Conservation (phyloP, 2,797 vertebrate genomes). For the Decapterus maruadsi region DNA sequence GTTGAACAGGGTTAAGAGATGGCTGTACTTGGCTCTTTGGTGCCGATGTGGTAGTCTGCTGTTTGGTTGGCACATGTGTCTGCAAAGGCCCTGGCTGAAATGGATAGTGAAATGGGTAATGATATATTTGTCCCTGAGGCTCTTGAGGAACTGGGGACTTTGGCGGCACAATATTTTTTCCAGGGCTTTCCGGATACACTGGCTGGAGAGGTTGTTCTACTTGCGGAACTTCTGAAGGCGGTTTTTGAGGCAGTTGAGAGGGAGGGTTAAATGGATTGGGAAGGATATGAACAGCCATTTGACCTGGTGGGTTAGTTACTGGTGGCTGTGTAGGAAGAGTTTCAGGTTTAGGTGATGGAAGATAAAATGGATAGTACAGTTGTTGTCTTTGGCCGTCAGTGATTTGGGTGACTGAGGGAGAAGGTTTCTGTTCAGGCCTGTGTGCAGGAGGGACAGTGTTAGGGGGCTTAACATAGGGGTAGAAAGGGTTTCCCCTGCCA, state of each 20-base stretch:
- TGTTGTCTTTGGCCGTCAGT: neutral
- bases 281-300: neutral
- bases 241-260: neutral
- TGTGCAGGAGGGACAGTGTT: neutral
- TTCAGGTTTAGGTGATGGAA: neutral
- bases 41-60: neutral
- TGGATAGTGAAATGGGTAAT: neutral
- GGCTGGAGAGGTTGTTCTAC: neutral
- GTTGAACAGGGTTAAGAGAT: neutral
- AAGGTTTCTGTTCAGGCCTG: slow-evolving; percentile 2
- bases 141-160: neutral
- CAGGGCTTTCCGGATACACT: slow-evolving; percentile 16
- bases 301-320: neutral
- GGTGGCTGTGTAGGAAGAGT: neutral
- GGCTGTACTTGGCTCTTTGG: neutral
- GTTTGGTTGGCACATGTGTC: neutral
- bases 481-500: neutral
- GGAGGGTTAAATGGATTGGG: neutral
- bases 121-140: neutral
- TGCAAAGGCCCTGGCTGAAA: neutral
- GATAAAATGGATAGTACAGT: slow-evolving; percentile 14
- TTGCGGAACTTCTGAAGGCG: neutral
- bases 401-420: neutral
- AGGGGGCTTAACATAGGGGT: neutral
- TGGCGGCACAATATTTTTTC: neutral